Evolutionary conservation across 1,140 invertebrate species (phyloP), one percentile per base, ranked within the genome.

Genomic region (Apis laboriosa): DNA sequence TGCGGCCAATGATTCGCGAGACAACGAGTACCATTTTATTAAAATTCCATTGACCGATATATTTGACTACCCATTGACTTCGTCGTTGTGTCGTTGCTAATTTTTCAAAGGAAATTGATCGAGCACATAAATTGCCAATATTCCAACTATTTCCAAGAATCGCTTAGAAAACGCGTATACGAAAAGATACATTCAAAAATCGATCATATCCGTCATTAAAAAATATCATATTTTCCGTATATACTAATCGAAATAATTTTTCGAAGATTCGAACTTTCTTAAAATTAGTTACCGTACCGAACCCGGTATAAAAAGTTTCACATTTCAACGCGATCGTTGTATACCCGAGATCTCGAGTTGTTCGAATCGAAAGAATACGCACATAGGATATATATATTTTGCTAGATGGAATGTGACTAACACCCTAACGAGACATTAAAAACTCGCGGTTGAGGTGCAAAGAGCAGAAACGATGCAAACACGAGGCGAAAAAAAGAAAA

Each of bases 341-440:
- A 15, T 43, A 15, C 9, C 19, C 63, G 17, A 34, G 9, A 64
- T 64, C 9, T 64, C 15, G 28, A 34, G 15, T 9, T 17, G 28
- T 1, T 28, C 15, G 24, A 15, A 64, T 64, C 24, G 24, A 19
- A 3, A 12, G 64, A 67, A 67, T 19, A 21, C 64, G 19, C 34
- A 21, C 28, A 15, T 9, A 11, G 5, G 5, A 13, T 19, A 5
- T 9, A 7, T 21, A 9, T 19, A 56, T 43, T 73, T 34, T 43
- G 19, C 34, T 21, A n/a, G 28, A 7, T 56, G 72, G 17, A 61
- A 60, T 34, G 58, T 60, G 56, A 72, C 34, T 28, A 72, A 53
- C n/a, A 17, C n/a, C n/a, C 55, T 75, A 75, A 75, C 72, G 51
- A 63, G 34, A 24, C 56, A 34, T 75, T 75, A 74, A 74, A 34